Base-by-base conservation (phyloP, 2,113 vertebrate genomes). In the Baryphthengus martii region DNA sequence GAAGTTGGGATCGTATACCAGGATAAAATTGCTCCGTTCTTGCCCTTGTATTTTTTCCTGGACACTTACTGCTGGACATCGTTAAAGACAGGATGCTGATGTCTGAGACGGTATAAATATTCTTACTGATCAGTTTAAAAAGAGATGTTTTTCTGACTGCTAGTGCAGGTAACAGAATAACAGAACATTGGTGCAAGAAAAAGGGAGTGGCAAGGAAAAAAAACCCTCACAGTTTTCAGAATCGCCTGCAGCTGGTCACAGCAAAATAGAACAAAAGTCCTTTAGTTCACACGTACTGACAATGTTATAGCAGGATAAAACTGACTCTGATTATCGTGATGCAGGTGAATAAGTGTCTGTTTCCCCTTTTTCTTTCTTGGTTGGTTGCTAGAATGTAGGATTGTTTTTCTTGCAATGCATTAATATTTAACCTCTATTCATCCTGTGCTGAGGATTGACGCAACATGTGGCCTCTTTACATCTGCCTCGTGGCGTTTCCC, bases 351-450 rank as follows among this genome's bases (percentile, higher is more conserved):
- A 74, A 88, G 86, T 35, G 13, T 74, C 35, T 45, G 42, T 83
- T 58, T 11, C 8, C 8, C 10, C 24, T 72, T 80, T 65, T 83
- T 33, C n/a, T 35, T 70, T 44, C 67, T 88, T 74, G 67, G 3
- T 77, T 17, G 8, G 4, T 62, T 86, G 33, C 33, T 59, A 28
- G 35, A 42, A 47, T 49, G 37, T 40, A 68, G 35, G 44, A 35
- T 61, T 65, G 26, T 62, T 91, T 88, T 77, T 42, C 26, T 83
- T 77, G 40, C 28, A 76, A 4, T 35, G n/a, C 72, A 44, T 95
- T 88, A 84, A 37, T 94, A 90, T 96, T 96, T 92, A 62, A 91
- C 47, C 26, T 94, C 72, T 88, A 3, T 76, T 90, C 68, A 18
- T 88, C 71, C 61, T 83, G 66, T 70, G 72, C 67, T 77, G 18